Percentiles rank a stretch among this genome's conserved stretches.
These are phyloP conservation scores for Halichoerus grypus DNA, from an alignment of 2,113 vertebrate species.

Conservation along the genomic window DNA sequence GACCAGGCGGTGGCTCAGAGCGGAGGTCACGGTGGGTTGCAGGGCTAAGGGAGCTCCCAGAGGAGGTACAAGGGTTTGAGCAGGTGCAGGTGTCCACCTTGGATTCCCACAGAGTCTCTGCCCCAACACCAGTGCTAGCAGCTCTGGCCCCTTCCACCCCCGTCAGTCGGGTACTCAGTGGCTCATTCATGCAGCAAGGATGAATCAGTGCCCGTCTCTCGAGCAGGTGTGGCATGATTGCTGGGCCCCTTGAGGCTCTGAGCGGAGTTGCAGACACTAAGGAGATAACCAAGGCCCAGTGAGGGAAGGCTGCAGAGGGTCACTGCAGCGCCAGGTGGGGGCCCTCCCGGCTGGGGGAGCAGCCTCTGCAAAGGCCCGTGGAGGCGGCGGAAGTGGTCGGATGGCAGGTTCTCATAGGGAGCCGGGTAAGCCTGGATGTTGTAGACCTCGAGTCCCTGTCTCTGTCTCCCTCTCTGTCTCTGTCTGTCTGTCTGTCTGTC, in stretches of 20 bases:
- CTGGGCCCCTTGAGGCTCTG: neutral
- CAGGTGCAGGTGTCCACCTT: too few relatives aligned
- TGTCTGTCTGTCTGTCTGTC: too few relatives aligned
- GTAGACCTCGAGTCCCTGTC: neutral
- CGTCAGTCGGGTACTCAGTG: accelerated
- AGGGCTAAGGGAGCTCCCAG: neutral
- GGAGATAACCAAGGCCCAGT: neutral
- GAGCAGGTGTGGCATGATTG: accelerated
- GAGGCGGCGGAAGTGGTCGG: neutral
- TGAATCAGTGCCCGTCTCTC: accelerated
- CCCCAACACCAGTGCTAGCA: accelerated
- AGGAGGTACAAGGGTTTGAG: neutral
- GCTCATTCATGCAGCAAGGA: neutral
- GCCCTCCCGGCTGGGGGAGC: neutral
- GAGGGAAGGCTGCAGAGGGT: neutral
- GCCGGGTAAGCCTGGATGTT: neutral
- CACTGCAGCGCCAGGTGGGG: too few relatives aligned
- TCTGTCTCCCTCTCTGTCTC: neutral
- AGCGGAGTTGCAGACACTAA: neutral
- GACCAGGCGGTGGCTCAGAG: neutral
- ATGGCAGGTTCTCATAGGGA: neutral
- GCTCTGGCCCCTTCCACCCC: neutral
- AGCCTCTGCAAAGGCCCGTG: neutral
- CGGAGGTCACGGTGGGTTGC: neutral
- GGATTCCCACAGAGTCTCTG: neutral